These are phyloP conservation scores for Peromyscus nudipes DNA, from an alignment of 2,797 vertebrate species.

Conservation along the genomic window DNA sequence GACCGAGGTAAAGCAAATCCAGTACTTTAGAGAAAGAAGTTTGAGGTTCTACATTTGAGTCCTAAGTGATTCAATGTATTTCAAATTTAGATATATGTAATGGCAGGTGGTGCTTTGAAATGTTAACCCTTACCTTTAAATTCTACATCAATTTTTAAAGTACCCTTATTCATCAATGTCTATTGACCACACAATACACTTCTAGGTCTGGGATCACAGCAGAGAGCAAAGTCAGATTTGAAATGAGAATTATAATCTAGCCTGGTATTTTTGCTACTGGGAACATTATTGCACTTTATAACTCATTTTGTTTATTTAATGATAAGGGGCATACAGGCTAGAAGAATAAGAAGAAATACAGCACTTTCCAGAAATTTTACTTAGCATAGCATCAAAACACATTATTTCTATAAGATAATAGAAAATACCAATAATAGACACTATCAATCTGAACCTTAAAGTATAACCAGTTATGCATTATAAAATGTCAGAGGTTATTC, in stretches of 20 bases:
- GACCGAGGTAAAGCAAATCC: constrained; percentile 57
- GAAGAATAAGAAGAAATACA: neutral
- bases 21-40: neutral
- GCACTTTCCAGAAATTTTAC: neutral
- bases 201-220: neutral
- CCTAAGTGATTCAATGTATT: neutral
- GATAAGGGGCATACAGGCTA: neutral
- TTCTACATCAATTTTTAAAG: neutral
- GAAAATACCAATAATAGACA: neutral
- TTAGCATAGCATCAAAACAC: neutral
- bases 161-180: neutral
- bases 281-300: neutral
- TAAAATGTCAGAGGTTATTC: neutral
- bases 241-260: neutral
- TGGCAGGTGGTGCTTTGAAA: neutral
- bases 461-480: neutral
- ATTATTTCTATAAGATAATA: constrained; percentile 2
- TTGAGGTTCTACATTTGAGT: neutral
- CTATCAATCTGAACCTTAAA: neutral
- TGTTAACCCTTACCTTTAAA: neutral
- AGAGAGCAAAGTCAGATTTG: neutral
- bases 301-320: neutral
- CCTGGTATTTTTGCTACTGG: neutral
- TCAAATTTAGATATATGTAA: neutral
- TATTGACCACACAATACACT: neutral